These are phyloP conservation scores for Callithrix jacchus DNA, from an alignment of 2,113 vertebrate species.

Conservation along the genomic window DNA sequence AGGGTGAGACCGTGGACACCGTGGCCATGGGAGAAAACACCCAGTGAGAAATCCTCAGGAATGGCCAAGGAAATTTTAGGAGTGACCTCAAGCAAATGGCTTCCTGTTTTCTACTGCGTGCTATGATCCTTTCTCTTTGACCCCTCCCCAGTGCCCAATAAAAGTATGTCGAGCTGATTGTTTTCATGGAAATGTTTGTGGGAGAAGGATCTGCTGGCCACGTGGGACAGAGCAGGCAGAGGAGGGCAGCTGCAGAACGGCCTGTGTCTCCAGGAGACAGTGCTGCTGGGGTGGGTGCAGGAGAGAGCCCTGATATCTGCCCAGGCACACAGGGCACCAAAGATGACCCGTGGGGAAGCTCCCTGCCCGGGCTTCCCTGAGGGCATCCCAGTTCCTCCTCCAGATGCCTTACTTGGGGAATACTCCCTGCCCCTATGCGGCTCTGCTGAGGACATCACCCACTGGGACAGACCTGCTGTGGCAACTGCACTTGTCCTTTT, in stretches of 20 bases:
- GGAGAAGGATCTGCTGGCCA: not conserved
- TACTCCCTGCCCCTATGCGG: not conserved
- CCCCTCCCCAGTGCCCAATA: fast-evolving
- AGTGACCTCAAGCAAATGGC: not conserved
- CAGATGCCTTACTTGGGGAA: not conserved
- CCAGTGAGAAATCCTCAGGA: not conserved
- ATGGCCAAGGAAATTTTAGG: not conserved
- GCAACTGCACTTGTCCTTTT: not conserved
- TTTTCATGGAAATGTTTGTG: not conserved
- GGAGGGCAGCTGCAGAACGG: not conserved
- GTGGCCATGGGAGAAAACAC: not conserved
- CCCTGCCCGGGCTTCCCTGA: not conserved
- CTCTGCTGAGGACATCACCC: not conserved
- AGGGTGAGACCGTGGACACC: too few relatives aligned
- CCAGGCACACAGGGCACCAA: not conserved
- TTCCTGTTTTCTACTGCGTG: not conserved
- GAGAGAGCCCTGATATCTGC: not conserved
- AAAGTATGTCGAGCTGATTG: not conserved
- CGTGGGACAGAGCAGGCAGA: fast-evolving
- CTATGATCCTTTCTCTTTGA: not conserved
- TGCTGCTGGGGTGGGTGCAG: not conserved
- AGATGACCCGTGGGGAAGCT: not conserved
- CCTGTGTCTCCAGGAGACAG: not conserved
- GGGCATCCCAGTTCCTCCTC: not conserved
- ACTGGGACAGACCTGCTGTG: not conserved